phyloP scores from a whole-genome alignment of 2,888 invertebrate genomes.

The Hipparchia semele region DNA sequence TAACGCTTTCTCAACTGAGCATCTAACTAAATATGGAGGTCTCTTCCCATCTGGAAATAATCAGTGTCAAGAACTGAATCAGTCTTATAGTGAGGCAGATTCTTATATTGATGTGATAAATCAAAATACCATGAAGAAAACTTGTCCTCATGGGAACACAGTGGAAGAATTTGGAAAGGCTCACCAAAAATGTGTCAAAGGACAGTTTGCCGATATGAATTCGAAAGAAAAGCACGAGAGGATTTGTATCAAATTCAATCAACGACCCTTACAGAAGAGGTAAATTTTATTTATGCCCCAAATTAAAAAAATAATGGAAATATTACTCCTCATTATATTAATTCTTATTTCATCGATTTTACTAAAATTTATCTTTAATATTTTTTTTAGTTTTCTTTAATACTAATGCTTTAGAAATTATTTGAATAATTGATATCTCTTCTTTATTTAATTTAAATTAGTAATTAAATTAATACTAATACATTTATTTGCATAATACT shows the following conservation, averaged over 20 bases:
- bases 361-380: not conserved
- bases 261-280: slow-evolving; percentile 76
- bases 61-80: slow-evolving; percentile 77
- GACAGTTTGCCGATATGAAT: slow-evolving; percentile 59
- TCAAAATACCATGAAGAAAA: slow-evolving; percentile 65
- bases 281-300: slow-evolving; percentile 45
- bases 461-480: not conserved
- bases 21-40: slow-evolving; percentile 77
- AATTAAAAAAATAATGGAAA: not conserved
- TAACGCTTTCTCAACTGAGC: slow-evolving; percentile 80
- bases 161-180: slow-evolving; percentile 79
- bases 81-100: slow-evolving; percentile 77
- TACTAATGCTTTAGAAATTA: not conserved
- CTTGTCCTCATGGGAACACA: slow-evolving; percentile 75
- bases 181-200: slow-evolving; percentile 77
- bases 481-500: not conserved
- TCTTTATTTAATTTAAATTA: not conserved
- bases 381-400: not conserved
- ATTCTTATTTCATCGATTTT: no score
- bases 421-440: not conserved
- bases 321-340: no score
- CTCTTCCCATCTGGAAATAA: slow-evolving; percentile 77
- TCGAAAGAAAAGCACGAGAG: slow-evolving; percentile 73
- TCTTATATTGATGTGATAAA: slow-evolving; percentile 76
- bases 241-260: slow-evolving; percentile 79